Percentiles rank a stretch among this genome's conserved stretches.
Conservation (phyloP, 2,113 vertebrate genomes). For the Syrmaticus mikado region DNA sequence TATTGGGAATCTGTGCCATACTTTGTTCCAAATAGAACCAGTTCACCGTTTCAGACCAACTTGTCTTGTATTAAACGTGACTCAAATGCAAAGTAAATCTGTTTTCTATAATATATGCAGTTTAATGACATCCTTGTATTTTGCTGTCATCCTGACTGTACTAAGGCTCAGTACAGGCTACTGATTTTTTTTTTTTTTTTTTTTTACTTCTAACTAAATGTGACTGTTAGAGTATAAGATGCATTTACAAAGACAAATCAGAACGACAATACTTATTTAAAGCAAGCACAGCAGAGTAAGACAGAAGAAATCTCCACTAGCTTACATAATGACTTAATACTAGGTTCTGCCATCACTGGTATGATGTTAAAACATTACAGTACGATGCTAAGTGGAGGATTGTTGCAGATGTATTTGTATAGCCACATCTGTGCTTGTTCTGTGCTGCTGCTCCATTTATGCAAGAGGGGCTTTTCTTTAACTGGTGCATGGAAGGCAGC, state of each 20-base stretch:
- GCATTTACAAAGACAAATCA: conserved; percentile 41
- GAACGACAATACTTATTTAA: background rate
- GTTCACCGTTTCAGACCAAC: conserved; percentile 66
- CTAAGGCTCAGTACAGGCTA: conserved; percentile 12
- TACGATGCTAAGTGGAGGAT: background rate
- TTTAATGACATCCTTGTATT: conserved; percentile 62
- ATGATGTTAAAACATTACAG: background rate
- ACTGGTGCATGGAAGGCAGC: background rate
- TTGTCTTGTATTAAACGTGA: conserved; percentile 69
- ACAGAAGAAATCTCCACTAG: background rate
- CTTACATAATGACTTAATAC: background rate
- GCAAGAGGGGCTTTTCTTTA: background rate
- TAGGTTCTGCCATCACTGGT: background rate
- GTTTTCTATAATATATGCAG: conserved; percentile 66
- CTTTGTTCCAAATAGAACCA: conserved; percentile 64
- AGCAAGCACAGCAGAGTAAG: background rate
- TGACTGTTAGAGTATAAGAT: conserved; percentile 41
- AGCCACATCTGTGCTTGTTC: conserved; percentile 24
- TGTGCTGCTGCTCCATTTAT: conserved; percentile 47
- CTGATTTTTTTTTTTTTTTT: background rate
- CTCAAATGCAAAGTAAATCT: conserved; percentile 68
- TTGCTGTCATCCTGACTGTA: conserved; percentile 52
- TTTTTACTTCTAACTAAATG: background rate
- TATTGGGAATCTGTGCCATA: conserved; percentile 70
- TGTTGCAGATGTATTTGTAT: background rate